phyloP scores from a whole-genome alignment of 1,140 invertebrate genomes.

The Lycorma delicatula region DNA sequence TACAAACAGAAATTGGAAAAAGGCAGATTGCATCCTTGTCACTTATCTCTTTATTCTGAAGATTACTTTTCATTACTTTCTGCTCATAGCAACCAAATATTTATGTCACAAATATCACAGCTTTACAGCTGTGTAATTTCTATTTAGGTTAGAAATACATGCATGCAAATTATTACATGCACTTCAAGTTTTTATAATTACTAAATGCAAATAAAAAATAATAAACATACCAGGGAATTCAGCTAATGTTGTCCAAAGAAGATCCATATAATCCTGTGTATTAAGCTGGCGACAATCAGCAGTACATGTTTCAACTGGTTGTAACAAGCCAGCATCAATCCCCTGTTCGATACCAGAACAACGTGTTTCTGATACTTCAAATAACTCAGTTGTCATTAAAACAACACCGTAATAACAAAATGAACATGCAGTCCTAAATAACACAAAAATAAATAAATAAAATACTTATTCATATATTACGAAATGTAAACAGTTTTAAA shows the following conservation, averaged over 20 bases:
- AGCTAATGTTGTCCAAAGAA: slow-evolving; percentile 89
- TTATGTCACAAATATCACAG: too few relatives aligned
- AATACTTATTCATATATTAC: neutral
- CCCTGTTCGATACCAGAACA: too few relatives aligned
- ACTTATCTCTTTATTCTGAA: too few relatives aligned
- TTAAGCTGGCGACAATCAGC: slow-evolving; percentile 66
- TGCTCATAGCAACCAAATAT: too few relatives aligned
- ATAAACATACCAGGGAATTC: slow-evolving; percentile 80
- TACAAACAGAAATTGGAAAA: too few relatives aligned
- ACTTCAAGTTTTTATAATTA: too few relatives aligned
- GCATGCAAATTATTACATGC: too few relatives aligned
- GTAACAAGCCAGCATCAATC: slow-evolving; percentile 16
- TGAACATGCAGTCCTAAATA: slow-evolving; percentile 78
- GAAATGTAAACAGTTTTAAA: neutral
- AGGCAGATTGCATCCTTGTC: too few relatives aligned
- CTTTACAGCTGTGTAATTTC: too few relatives aligned
- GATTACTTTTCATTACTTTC: too few relatives aligned
- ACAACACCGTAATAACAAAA: slow-evolving; percentile 96
- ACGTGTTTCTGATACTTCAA: slow-evolving; percentile 54
- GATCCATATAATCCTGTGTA: slow-evolving; percentile 83
- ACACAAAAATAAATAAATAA: slow-evolving; percentile 23
- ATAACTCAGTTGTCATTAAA: slow-evolving; percentile 88
- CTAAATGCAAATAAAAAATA: too few relatives aligned
- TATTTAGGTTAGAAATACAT: too few relatives aligned
- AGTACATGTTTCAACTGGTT: slow-evolving; percentile 45